Base-by-base conservation (phyloP, 2,888 invertebrate species). In the Zaprionus bogoriensis region DNA sequence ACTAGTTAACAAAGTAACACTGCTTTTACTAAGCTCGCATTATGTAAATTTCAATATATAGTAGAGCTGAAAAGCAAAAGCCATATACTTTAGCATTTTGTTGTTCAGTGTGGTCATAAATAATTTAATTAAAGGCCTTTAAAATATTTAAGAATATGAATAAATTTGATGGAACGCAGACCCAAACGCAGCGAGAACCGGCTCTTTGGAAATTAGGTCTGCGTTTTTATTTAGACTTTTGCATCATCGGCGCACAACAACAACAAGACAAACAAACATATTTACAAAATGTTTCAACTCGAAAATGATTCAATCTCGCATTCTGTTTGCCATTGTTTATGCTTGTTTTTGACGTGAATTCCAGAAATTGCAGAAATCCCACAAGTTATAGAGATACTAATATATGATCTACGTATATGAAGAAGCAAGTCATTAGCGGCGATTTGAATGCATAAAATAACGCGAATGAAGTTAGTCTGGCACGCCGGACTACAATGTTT, bases 221-320 rank as follows among this genome's bases (percentile, higher is more conserved):
- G 74, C 62, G 80, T 74, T 83, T 84, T 84, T 61, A 74, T 83
- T 83, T 83, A 83, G 84, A 84, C 67, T 54, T 70, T 84, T 79
- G 82, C 82, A 83, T 83, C 82, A 78, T 74, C 67, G 47, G 47
- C 20, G 19, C 9, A 51, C 28, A 27, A 41, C 46, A 42, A 54
- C 44, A 60, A 51, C 50, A 54, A 45, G 41, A 55, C 51, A 36
- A 39, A 66, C 17, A 61, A 65, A 63, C 50, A 44, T 63, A 61
- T 64, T 74, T 74, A 72, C 74, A 72, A 48, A 44, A 61, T 63
- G 27, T 72, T 53, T 46, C 17, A 12, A 12, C 9, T 17, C 9
- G 14, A 50, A 44, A 50, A 51, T 67, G 59, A 77, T 70, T 81
- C 74, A 68, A 71, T 47, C 27, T 12, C 19, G 28, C 20, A 17